Evolutionary conservation across 2,888 invertebrate species (phyloP).

Genomic region (Tanytarsus gracilentus): DNA sequence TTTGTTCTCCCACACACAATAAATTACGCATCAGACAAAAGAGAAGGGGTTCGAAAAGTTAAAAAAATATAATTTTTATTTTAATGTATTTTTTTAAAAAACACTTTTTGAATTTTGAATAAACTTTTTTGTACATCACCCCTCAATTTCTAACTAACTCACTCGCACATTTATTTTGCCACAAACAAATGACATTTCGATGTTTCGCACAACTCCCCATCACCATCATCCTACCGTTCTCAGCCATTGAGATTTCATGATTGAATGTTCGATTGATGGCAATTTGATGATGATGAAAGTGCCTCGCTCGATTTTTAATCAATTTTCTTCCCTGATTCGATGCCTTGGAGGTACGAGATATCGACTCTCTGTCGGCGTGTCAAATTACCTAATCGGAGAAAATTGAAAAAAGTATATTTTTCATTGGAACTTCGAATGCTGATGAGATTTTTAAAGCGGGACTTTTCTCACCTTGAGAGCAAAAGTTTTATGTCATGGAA

Average conservation of each 20-base stretch:
- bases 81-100: too few species aligned
- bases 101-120: too few species aligned
- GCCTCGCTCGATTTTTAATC: slow-evolving; percentile 8
- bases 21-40: slow-evolving; percentile 8
- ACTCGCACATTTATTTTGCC: not conserved
- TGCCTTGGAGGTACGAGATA: not conserved
- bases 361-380: not conserved
- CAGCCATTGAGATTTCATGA: not conserved
- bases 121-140: too few species aligned
- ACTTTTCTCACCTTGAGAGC: too few species aligned
- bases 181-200: slow-evolving; percentile 7
- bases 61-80: too few species aligned
- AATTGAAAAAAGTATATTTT: not conserved
- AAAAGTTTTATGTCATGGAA: too few species aligned
- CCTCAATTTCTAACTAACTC: too few species aligned
- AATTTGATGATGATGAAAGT: slow-evolving; percentile 8
- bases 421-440: not conserved
- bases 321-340: not conserved
- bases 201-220: too few species aligned
- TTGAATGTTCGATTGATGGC: slow-evolving; percentile 4
- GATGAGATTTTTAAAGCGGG: too few species aligned
- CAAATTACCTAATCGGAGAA: slow-evolving; percentile 15
- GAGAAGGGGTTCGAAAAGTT: not conserved
- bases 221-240: not conserved
- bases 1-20: slow-evolving; percentile 23